A percentile compares a stretch with the other conserved stretches of the same genome.
Evolutionary conservation across 1,140 invertebrate genomes (phyloP).

Genomic region (Drosophila pseudoananassae): DNA sequence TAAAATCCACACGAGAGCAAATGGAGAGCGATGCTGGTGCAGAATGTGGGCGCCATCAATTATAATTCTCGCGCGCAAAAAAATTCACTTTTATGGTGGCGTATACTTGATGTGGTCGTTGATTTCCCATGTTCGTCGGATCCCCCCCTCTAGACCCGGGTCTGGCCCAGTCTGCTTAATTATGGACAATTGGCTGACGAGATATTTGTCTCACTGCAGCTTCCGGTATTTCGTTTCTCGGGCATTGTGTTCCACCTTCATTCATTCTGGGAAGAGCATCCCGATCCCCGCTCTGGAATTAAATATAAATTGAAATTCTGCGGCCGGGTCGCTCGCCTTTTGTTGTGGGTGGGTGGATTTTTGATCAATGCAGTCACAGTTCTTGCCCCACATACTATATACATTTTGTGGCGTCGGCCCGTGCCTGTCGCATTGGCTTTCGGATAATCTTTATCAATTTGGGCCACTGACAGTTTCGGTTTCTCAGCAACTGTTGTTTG

Average conservation of each 20-base stretch:
- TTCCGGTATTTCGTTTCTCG: slow-evolving; percentile 71
- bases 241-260: not conserved
- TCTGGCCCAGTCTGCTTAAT: slow-evolving; percentile 49
- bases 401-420: slow-evolving; percentile 13
- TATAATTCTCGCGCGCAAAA: slow-evolving; percentile 63
- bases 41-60: slow-evolving; percentile 67
- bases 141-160: too few relatives aligned
- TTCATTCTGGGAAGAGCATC: slow-evolving; percentile 23
- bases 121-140: slow-evolving; percentile 29
- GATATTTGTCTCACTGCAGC: slow-evolving; percentile 75
- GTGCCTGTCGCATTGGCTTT: slow-evolving; percentile 72
- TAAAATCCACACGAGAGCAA: slow-evolving; percentile 44
- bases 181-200: slow-evolving; percentile 71
- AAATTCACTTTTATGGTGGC: slow-evolving; percentile 74
- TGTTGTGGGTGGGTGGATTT: slow-evolving; percentile 29
- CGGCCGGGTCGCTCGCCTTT: slow-evolving; percentile 17
- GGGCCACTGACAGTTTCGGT: slow-evolving; percentile 47
- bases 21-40: slow-evolving; percentile 34
- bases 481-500: slow-evolving; percentile 27
- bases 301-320: slow-evolving; percentile 72
- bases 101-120: slow-evolving; percentile 72
- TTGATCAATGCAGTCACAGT: slow-evolving; percentile 56
- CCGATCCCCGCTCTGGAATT: slow-evolving; percentile 48
- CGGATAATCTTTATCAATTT: slow-evolving; percentile 80
- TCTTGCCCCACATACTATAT: slow-evolving; percentile 1